Base-by-base conservation (phyloP, 2,113 vertebrate genomes). In the Xyrauchen texanus region DNA sequence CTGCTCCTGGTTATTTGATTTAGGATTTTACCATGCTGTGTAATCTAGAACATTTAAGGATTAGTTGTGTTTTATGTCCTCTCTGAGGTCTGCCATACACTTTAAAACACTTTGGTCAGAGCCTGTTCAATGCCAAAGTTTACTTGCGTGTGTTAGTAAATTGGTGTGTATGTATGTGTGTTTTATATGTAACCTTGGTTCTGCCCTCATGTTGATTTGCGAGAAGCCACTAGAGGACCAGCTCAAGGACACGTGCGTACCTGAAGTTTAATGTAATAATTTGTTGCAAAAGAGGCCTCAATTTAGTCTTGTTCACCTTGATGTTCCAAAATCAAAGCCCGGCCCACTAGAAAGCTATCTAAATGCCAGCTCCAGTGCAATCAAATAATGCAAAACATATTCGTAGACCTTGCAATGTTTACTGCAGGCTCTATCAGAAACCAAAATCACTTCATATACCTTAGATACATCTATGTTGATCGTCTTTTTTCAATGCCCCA, bases 381-480 rank as follows among this genome's bases (percentile, higher is more conserved):
- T n/a, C 4, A 79, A 42, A 72, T 63, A 72, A 71, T 55, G 77
- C 68, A 79, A 65, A 15, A 8, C 60, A 80, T 47, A 77, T 67
- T 62, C 60, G 21, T 68, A 47, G 34, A 46, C 2, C 77, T 16
- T 81, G 58, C 53, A 83, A 74, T 68, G 64, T 75, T 68, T 58
- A 76, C 74, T 83, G 78, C 77, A 81, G 55, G 15, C 60, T 68
- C 21, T 34, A 34, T 34, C 34, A 47, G n/a, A 83, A 74, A 77
- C 82, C 82, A 84, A 74, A 64, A 74, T 78, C 64, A 74, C 74
- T 77, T 78, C 68, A 74, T 53, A 81, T 81, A 74, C 61, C 67
- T 72, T 71, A 69, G 53, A 69, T 51, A 64, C 61, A 71, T 60
- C 68, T 79, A 72, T 57, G 68, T 70, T 72, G n/a, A 72, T 61